Base-by-base conservation (phyloP, 2,113 vertebrate species). In the Cranoglanis bouderius region DNA sequence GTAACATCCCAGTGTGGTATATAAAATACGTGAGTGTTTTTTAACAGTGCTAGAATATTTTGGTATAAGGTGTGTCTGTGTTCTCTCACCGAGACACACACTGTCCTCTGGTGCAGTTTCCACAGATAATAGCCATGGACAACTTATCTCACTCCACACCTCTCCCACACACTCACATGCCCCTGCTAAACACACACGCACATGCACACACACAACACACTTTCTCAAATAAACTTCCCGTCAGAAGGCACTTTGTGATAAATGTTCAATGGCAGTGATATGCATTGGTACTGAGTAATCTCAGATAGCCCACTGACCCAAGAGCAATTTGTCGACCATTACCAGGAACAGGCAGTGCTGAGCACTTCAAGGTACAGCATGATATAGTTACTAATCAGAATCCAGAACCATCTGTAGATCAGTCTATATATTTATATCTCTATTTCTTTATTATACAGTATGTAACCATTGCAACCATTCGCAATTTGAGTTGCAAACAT, bases 271-370 rank as follows among this genome's bases (percentile, higher is more conserved):
- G 59, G 32, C 43, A 43, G 53, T 46, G 40, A 70, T 57, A 86
- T 77, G 38, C 81, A 43, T 55, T 63, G 26, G 40, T 55, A 85
- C 72, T 43, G 74, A 67, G 35, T 84, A 85, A 88, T 85, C 53
- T 74, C 59, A 87, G 88, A 91, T 91, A 90, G 87, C 91, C 88
- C 74, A 82, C 46, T 91, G 90, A 92, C 88, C 89, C 55, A 51
- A n/a, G 43, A 86, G 65, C 75, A 85, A 90, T 91, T 87, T 86
- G 78, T 89, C n/a, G 84, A 85, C 83, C 72, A 90, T 87, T 83
- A 83, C 63, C 63, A 87, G 57, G 86, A 90, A 88, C 82, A 84
- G 40, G 43, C 46, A 74, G 65, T 38, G 10, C 84, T 74, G n/a
- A 74, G 46, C 51, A 55, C 51, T 55, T 72, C 6, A 19, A 53